Percentiles rank a stretch among this genome's conserved stretches.
phyloP scores from a whole-genome alignment of 2,888 invertebrate genomes.

The Drosophila tanythrix region DNA sequence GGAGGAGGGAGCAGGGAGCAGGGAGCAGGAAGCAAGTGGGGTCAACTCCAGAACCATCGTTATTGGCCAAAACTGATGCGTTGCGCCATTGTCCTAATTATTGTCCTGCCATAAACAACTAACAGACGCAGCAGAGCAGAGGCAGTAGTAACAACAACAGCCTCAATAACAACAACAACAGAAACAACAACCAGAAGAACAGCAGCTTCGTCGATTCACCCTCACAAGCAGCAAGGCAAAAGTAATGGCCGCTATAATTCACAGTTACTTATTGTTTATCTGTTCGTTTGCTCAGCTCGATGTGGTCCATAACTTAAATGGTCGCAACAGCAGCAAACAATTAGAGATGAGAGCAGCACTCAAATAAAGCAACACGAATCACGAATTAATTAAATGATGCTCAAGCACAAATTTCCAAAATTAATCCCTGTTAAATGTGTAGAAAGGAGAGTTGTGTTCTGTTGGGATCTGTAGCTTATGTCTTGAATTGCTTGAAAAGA shows the following conservation, averaged over 20 bases:
- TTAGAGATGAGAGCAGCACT: slow-evolving; percentile 29
- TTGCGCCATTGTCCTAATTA: slow-evolving; percentile 73
- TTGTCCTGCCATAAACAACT: slow-evolving; percentile 81
- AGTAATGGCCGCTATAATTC: slow-evolving; percentile 82
- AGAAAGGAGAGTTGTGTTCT: not conserved
- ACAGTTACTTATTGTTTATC: slow-evolving; percentile 83
- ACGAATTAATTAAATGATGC: slow-evolving; percentile 26
- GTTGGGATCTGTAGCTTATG: not conserved
- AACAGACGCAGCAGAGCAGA: slow-evolving; percentile 43
- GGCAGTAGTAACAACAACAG: slow-evolving; percentile 19
- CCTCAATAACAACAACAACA: slow-evolving; percentile 21
- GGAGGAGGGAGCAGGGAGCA: not conserved
- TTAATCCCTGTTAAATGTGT: not conserved
- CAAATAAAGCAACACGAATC: slow-evolving; percentile 21
- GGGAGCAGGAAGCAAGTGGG: not conserved
- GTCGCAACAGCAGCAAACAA: slow-evolving; percentile 48
- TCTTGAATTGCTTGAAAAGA: not conserved
- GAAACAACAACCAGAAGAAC: slow-evolving; percentile 6
- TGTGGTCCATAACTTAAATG: slow-evolving; percentile 79
- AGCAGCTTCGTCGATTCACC: slow-evolving; percentile 47
- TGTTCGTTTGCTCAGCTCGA: slow-evolving; percentile 77
- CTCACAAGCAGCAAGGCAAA: slow-evolving; percentile 59
- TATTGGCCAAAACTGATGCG: slow-evolving; percentile 60
- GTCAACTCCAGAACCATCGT: slow-evolving; percentile 41
- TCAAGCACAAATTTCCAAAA: not conserved